Conservation (phyloP, 2,113 vertebrate species). For the Zosterops borbonicus region DNA sequence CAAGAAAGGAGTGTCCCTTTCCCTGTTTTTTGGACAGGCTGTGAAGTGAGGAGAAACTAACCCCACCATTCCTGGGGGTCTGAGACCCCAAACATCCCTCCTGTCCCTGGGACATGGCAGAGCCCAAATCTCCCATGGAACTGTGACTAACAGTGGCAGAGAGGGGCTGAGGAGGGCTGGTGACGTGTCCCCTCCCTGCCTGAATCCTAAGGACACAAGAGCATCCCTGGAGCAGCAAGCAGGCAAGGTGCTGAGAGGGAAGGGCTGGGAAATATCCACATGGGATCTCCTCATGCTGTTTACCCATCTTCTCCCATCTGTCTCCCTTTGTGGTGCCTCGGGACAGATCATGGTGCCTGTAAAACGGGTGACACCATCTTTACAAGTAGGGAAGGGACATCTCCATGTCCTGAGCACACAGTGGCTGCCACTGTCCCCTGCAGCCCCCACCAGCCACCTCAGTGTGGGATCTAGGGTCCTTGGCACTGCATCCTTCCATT, state of each 20-base stretch:
- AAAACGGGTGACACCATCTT: background rate
- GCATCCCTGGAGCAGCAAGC: background rate
- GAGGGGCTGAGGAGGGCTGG: background rate
- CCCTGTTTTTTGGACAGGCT: background rate
- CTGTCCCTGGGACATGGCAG: background rate
- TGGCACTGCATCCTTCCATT: background rate
- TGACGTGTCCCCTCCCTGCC: background rate
- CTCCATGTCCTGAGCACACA: background rate
- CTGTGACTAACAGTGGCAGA: background rate
- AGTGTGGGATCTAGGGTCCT: fast-evolving
- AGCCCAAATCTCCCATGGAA: fast-evolving
- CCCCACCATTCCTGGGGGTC: too few species aligned
- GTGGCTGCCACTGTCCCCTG: background rate
- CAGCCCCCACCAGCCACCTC: background rate
- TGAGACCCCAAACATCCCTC: background rate
- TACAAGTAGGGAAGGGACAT: background rate
- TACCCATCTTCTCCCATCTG: fast-evolving
- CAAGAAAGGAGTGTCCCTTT: background rate
- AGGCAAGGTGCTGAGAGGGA: background rate
- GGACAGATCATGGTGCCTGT: background rate
- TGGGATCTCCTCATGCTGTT: background rate
- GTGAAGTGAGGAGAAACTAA: background rate
- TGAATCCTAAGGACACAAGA: fast-evolving
- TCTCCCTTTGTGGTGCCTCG: fast-evolving
- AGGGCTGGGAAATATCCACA: fast-evolving